These are phyloP conservation scores for Odontothrips loti DNA, from an alignment of 2,888 invertebrate species.

Conservation along the genomic window DNA sequence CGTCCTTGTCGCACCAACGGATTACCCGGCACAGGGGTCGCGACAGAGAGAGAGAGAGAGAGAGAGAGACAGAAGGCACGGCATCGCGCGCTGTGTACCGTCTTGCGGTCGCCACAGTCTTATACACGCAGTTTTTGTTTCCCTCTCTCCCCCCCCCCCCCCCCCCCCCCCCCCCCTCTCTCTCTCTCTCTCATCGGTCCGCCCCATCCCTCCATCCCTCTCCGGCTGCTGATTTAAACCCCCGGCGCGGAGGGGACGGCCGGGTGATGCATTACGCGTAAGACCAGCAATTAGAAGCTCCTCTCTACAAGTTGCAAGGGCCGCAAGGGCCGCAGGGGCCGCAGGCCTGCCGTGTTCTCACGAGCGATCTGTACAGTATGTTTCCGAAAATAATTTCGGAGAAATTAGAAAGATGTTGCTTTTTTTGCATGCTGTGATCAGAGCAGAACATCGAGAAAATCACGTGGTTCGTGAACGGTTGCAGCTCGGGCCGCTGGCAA, in stretches of 20 bases:
- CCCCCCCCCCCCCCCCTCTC: not conserved
- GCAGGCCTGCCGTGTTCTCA: no score
- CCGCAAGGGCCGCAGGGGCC: not conserved
- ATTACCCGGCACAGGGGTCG: no score
- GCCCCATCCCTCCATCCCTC: not conserved
- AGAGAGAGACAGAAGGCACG: not conserved
- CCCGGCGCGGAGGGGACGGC: not conserved
- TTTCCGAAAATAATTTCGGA: no score
- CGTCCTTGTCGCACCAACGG: no score
- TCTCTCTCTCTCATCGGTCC: not conserved
- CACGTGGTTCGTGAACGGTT: no score
- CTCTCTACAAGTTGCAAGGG: not conserved
- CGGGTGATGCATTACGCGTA: constrained; percentile 4
- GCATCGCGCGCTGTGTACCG: no score
- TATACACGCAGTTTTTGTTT: not conserved
- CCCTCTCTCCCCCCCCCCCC: not conserved
- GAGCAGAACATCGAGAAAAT: no score
- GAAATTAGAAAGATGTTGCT: no score
- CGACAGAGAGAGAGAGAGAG: not conserved
- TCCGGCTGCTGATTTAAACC: constrained; percentile 17
- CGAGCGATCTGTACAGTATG: no score
- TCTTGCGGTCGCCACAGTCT: not conserved
- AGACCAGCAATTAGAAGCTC: constrained; percentile 18
- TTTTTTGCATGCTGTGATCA: no score
- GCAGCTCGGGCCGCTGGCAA: no score